phyloP scores from a whole-genome alignment of 2,113 vertebrate species.

The Hippocampus barbouri region DNA sequence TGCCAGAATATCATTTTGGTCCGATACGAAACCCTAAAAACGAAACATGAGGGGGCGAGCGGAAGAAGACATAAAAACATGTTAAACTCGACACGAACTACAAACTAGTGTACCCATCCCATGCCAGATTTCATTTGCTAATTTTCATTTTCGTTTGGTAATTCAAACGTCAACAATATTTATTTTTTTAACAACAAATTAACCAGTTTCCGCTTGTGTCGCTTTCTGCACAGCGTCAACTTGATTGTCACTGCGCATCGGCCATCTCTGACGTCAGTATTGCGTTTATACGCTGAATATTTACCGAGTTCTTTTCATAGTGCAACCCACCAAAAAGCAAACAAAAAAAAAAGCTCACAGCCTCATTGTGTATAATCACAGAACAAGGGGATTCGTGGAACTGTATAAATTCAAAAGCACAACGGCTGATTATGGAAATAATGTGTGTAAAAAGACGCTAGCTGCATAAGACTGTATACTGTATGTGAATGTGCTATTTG shows the following conservation, averaged over 20 bases:
- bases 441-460: background rate
- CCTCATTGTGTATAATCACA: background rate
- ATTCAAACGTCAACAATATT: background rate
- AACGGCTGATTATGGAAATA: constrained; percentile 8
- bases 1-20: background rate
- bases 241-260: constrained; percentile 36
- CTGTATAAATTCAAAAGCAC: background rate
- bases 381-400: background rate
- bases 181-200: constrained; percentile 16
- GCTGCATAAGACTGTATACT: background rate
- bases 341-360: background rate
- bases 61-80: background rate
- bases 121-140: no score
- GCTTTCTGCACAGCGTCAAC: constrained; percentile 2
- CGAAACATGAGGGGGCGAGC: no score
- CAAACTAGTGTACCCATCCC: background rate
- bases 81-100: background rate
- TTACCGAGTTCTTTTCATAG: constrained; percentile 17
- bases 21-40: background rate
- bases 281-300: constrained; percentile 45
- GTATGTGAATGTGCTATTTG: background rate
- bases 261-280: constrained; percentile 62
- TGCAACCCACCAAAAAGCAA: background rate
- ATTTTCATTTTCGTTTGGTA: background rate
- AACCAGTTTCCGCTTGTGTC: constrained; percentile 22